Evolutionary conservation across 2,888 invertebrate species (phyloP).

Genomic region (Epinotia brunnichana): DNA sequence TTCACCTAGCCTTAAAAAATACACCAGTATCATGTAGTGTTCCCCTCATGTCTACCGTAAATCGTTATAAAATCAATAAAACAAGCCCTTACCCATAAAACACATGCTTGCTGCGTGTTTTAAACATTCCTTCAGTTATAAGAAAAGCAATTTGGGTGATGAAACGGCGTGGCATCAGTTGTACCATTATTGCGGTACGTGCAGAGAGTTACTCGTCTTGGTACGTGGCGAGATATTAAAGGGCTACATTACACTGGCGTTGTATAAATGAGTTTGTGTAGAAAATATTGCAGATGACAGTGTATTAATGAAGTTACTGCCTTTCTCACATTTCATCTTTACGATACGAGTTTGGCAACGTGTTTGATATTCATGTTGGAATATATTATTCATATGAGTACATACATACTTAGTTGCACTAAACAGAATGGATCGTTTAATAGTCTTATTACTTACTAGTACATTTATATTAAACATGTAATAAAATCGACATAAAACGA

Average conservation of each 20-base stretch:
- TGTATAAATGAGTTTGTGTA: slow-evolving; percentile 1
- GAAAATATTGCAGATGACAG: slow-evolving; percentile 15
- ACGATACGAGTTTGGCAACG: neutral
- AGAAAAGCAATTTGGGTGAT: slow-evolving; percentile 79
- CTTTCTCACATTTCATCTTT: neutral
- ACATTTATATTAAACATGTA: neutral
- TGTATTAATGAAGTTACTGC: slow-evolving; percentile 2
- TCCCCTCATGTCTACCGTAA: slow-evolving; percentile 39
- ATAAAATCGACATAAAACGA: neutral
- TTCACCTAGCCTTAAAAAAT: neutral
- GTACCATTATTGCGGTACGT: slow-evolving; percentile 62
- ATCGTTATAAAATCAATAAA: slow-evolving; percentile 70
- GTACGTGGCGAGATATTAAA: slow-evolving; percentile 18
- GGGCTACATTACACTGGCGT: slow-evolving; percentile 23
- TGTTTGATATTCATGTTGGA: neutral
- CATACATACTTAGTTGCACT: neutral
- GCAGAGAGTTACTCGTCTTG: slow-evolving; percentile 59
- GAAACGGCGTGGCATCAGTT: slow-evolving; percentile 69
- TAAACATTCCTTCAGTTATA: slow-evolving; percentile 80
- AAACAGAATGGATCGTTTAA: neutral
- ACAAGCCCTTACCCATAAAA: slow-evolving; percentile 80
- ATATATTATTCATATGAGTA: too few relatives aligned
- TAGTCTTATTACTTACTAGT: neutral
- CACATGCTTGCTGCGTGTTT: slow-evolving; percentile 80
- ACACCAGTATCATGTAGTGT: slow-evolving; percentile 9